Conservation (phyloP, 2,797 vertebrate genomes). For the Macropodus opercularis region DNA sequence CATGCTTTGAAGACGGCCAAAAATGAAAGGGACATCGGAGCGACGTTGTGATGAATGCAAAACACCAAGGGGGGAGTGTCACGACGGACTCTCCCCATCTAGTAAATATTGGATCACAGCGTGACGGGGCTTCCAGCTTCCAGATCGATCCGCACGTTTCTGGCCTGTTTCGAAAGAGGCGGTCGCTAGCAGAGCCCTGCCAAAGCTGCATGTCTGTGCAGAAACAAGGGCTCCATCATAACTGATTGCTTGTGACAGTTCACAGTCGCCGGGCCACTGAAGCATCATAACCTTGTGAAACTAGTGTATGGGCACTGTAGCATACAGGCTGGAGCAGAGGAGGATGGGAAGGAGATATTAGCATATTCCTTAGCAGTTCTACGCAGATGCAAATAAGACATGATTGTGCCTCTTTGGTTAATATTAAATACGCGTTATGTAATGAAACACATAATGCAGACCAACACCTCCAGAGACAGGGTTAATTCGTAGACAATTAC, state of each 20-base stretch:
- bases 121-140: constrained; percentile 55
- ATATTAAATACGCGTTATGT: constrained; percentile 62
- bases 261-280: constrained; percentile 78
- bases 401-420: constrained; percentile 48
- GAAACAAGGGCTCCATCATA: constrained; percentile 77
- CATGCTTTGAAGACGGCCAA: constrained; percentile 37
- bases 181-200: constrained; percentile 58
- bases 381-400: constrained; percentile 62
- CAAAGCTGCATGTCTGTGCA: constrained; percentile 75
- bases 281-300: constrained; percentile 81
- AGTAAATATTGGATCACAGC: constrained; percentile 77
- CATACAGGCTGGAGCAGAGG: constrained; percentile 64
- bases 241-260: constrained; percentile 81
- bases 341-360: constrained; percentile 53
- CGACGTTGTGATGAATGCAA: constrained; percentile 60
- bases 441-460: constrained; percentile 55
- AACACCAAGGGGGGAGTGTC: constrained; percentile 67
- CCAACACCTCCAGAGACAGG: constrained; percentile 42
- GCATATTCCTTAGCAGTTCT: constrained; percentile 70
- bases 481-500: constrained; percentile 48
- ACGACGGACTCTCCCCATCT: constrained; percentile 61
- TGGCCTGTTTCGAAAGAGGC: constrained; percentile 68
- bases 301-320: constrained; percentile 75
- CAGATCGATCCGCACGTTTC: constrained; percentile 71
- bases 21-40: constrained; percentile 34